Evolutionary conservation across 2,113 vertebrate species (phyloP), one percentile per base, ranked within the genome.

Genomic region (Kobus ellipsiprymnus): DNA sequence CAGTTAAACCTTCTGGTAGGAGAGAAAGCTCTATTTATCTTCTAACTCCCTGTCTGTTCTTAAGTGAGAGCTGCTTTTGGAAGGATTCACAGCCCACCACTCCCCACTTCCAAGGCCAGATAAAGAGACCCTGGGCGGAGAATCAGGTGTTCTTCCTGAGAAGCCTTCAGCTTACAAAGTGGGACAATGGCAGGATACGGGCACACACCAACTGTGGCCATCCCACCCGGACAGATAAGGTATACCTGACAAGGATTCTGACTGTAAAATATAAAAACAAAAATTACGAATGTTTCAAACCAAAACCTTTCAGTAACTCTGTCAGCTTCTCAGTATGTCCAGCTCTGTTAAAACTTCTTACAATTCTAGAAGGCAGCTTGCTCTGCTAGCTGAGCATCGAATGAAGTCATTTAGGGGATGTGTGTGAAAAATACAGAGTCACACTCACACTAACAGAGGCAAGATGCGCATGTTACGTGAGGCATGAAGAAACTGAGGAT

Each of bases 81-180:
- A n/a, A 44, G 15, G 21, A 3, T 33, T 46, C 44, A 12, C 0
- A 11, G 46, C 23, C 30, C 44, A 48, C 30, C 2, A 7, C 2
- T 25, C 23, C 33, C 27, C 11, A 14, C 23, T 19, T 36, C 54
- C 23, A 27, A 50, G n/a, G 10, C 46, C 60, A 52, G 30, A 30
- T 54, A 25, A 60, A 71, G 27, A 44, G 29, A 19, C 16, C 60
- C 33, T 1, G 16, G 6, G 40, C 5, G 10, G 44, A 44, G 44
- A 40, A 33, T 50, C 55, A 29, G 36, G 6, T 25, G 14, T 67
- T 84, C 12, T 40, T 71, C n/a, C 14, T n/a, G 33, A 62, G 87
- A 8, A 52, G 29, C 0, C 0, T 46, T 67, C 6, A 29, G 44
- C 15, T 64, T 27, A 17, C 60, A 48, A 23, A 78, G 50, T 36